A percentile compares a stretch with the other conserved stretches of the same genome.
phyloP scores from a whole-genome alignment of 2,888 invertebrate genomes.

The Limnephilus auricula region DNA sequence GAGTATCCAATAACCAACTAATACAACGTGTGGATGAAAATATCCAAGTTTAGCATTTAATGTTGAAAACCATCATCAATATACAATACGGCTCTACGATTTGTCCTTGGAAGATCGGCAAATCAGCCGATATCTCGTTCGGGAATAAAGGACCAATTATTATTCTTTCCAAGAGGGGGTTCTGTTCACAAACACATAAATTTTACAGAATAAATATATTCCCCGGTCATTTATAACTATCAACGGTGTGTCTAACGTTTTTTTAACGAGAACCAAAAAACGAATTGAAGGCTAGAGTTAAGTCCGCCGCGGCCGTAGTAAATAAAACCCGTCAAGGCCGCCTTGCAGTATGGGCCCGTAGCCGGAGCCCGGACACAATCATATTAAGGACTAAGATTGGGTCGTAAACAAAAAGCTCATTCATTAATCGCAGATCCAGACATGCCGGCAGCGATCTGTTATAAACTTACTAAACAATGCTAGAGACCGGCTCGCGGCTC shows the following conservation, averaged over 20 bases:
- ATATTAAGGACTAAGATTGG: background rate
- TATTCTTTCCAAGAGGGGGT: slow-evolving; percentile 21
- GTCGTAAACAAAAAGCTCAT: background rate
- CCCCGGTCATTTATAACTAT: slow-evolving; percentile 19
- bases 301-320: slow-evolving; percentile 5
- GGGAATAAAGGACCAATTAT: slow-evolving; percentile 10
- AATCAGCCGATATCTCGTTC: background rate
- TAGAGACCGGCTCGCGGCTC: background rate
- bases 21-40: background rate
- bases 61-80: background rate
- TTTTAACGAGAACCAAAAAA: slow-evolving; percentile 36
- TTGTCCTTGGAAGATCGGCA: slow-evolving; percentile 24
- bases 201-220: slow-evolving; percentile 31
- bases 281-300: slow-evolving; percentile 16
- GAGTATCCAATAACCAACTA: background rate
- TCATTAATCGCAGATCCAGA: slow-evolving; percentile 8
- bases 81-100: background rate
- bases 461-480: background rate
- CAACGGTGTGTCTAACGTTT: background rate
- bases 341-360: background rate
- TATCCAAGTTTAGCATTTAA: background rate
- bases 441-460: slow-evolving; percentile 9
- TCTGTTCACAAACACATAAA: slow-evolving; percentile 30
- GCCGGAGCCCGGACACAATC: background rate
- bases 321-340: slow-evolving; percentile 25